Evolutionary conservation across 2,888 invertebrate species (phyloP), one percentile per base, ranked within the genome.

Genomic region (Parnassius apollo): DNA sequence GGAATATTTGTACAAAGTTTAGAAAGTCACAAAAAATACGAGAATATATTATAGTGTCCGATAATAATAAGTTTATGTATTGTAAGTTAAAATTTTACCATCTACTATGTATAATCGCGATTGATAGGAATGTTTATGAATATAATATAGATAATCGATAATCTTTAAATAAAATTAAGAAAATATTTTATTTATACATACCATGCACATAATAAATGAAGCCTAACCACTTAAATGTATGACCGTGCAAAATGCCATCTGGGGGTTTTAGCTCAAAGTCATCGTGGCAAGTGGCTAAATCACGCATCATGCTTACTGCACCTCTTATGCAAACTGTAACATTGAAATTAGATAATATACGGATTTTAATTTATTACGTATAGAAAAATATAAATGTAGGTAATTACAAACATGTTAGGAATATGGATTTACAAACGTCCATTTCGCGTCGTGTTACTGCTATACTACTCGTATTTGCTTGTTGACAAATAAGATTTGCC

Each of bases 131-230:
- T 35, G 7, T 35, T 35, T 7, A 35, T 4, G 25, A 35, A 1
- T 35, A 2, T 3, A 35, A 35, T 35, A 35, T 35, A 0, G 4
- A 3, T 7, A 7, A 35, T 7, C 7, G 35, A 7, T 35, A 35
- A 35, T 35, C 35, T 35, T 35, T 35, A 1, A 4, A 35, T 7
- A 35, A 35, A 7, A 35, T 4, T 35, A 35, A 35, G 35, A 35
- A 35, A 35, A 35, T 35, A 35, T 35, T 35, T 4, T 35, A 35
- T 56, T 57, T 51, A 44, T 35, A 72, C 80, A 67, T 62, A 88
- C 90, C 84, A 61, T 90, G 89, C 22, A 80, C 72, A 61, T 88
- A 89, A 65, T 89, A 86, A 4, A 81, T 75, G 61, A 89, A 87
- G 8, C 82, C 90, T 8, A 90, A 75, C 90, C 90, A 90, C 8